Base-by-base conservation (phyloP, 1,140 invertebrate species). In the Apis mellifera region DNA sequence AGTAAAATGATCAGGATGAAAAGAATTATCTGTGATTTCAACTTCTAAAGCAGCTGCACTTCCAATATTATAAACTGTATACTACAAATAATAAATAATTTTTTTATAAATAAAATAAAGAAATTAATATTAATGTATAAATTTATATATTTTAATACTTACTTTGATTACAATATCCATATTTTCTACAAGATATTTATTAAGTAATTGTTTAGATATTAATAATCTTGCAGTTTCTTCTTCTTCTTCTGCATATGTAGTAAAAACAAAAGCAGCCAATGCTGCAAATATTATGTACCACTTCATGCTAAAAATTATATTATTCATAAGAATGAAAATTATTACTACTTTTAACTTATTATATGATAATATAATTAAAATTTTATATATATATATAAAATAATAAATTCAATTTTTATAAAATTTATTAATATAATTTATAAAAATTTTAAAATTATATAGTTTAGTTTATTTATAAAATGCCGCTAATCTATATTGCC, bases 101-200 rank as follows among this genome's bases (percentile, higher is more conserved):
- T 65, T 57, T 2, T 62, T 57, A 69, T 26, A 26, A 1, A 26
- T 81, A 81, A 80, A 69, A 65, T 60, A 78, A 26, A 82, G 12
- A 50, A 69, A 54, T 66, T 55, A 48, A 42, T 42, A 42, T 13
- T 62, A 64, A 9, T 7, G 23, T 66, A 42, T 59, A 86, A 17
- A 71, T 54, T 42, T 52, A 75, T 13, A 78, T 13, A 60, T 69
- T 69, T 74, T 26, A 2, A 32, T 79, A 62, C 42, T 89, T 92
- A 95, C 97, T 94, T 99, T 98, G 62, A 99, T 97, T 87, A 99
- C 96, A 89, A 99, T 96, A 93, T 99, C 99, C 96, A 98, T 98
- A 91, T 97, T 97, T 95, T 99, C 99, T n/a, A 99, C 99, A 73
- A 99, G 95, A 93, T 99, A 99, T 95, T 98, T 98, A 91, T 99